Conservation (phyloP, 2,888 invertebrate genomes). For the Parapristionchus giblindavisi region DNA sequence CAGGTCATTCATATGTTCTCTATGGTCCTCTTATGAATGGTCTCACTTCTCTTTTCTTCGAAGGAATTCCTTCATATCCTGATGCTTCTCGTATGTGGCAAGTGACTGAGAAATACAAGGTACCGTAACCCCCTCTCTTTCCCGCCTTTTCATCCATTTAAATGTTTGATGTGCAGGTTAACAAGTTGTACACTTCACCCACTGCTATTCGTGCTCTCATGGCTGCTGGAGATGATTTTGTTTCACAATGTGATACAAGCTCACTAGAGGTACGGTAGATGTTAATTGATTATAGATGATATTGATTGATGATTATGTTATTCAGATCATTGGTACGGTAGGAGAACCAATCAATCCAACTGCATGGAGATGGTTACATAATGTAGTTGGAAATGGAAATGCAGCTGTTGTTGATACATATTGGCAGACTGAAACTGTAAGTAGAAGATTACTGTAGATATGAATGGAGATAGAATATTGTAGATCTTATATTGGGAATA, state of each 20-base stretch:
- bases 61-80: constrained; percentile 95
- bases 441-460: constrained; percentile 37
- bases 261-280: constrained; percentile 47
- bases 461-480: background rate
- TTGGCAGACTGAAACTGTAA: constrained; percentile 96
- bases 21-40: constrained; percentile 94
- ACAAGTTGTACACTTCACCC: constrained; percentile 97
- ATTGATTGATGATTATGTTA: constrained; percentile 43
- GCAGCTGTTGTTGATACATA: constrained; percentile 94
- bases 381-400: constrained; percentile 71
- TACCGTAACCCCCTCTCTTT: constrained; percentile 10
- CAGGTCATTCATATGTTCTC: constrained; percentile 76
- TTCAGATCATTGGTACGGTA: constrained; percentile 90
- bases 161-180: constrained; percentile 74
- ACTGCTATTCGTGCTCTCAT: constrained; percentile 94
- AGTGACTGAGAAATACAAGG: constrained; percentile 88
- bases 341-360: constrained; percentile 99
- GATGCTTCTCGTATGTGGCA: constrained; percentile 92
- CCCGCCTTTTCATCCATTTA: background rate
- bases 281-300: background rate
- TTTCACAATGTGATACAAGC: constrained; percentile 79
- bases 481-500: background rate
- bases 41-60: constrained; percentile 88
- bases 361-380: constrained; percentile 68
- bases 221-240: constrained; percentile 88